A percentile compares a stretch with the other conserved stretches of the same genome.
These are phyloP conservation scores for Sebastes oblongus DNA, from an alignment of 2,797 vertebrate species.

Conservation along the genomic window DNA sequence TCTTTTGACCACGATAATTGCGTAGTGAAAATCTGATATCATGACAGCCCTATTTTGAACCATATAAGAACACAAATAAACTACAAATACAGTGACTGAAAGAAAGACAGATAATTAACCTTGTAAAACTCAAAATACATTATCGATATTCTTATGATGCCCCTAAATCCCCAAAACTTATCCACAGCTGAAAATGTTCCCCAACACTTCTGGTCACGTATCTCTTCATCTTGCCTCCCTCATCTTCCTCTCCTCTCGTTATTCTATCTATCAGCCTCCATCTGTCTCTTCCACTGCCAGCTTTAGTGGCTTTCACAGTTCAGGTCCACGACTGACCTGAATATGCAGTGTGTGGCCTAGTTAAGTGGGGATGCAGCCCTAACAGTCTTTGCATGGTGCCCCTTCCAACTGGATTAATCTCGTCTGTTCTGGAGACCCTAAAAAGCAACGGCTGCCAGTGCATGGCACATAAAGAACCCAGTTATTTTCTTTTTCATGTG, in stretches of 20 bases:
- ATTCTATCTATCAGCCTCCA: background rate
- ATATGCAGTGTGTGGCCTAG: constrained; percentile 48
- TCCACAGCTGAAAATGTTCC: background rate
- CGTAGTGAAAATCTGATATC: no score
- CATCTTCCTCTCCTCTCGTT: background rate
- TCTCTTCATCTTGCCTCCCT: background rate
- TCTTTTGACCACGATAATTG: no score
- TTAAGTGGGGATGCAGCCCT: constrained; percentile 76
- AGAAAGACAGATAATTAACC: background rate
- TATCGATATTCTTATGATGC: background rate
- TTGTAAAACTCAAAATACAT: background rate
- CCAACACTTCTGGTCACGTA: background rate
- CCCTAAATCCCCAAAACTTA: background rate
- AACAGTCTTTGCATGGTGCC: constrained; percentile 74
- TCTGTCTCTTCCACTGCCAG: constrained; percentile 29
- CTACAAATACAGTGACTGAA: background rate
- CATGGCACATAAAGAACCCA: constrained; percentile 71
- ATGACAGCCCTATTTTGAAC: no score
- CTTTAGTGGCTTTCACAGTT: constrained; percentile 48
- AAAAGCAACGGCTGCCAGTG: constrained; percentile 67
- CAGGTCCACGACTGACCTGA: constrained; percentile 53
- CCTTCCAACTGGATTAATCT: constrained; percentile 70
- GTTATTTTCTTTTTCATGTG: constrained; percentile 60
- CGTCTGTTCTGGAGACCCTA: constrained; percentile 62
- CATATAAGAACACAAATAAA: background rate